These are phyloP conservation scores for Rhamnusium bicolor DNA, from an alignment of 2,888 invertebrate species.

Conservation along the genomic window DNA sequence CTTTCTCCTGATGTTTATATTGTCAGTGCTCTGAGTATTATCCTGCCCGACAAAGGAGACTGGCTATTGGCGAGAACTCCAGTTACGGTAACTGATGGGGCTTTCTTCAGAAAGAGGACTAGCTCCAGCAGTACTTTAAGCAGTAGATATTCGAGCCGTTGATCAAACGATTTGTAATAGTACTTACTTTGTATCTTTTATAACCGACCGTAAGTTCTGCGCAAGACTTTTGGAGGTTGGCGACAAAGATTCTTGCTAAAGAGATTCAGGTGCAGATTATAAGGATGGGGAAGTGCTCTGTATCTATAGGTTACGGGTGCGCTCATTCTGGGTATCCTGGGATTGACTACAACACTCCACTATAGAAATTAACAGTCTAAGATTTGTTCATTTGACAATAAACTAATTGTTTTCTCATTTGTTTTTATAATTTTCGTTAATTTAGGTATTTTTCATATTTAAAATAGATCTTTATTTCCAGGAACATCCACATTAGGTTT, in stretches of 20 bases:
- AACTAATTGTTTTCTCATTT: too few relatives aligned
- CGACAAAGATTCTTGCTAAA: not conserved
- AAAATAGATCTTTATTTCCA: too few relatives aligned
- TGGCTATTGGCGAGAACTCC: conserved; percentile 3
- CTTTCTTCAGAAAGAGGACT: conserved; percentile 25
- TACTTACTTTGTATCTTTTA: not conserved
- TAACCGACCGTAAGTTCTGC: conserved; percentile 72
- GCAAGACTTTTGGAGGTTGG: conserved; percentile 66
- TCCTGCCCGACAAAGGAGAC: not conserved
- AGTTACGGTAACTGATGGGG: conserved; percentile 43
- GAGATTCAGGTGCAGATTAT: conserved; percentile 45
- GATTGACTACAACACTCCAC: too few relatives aligned
- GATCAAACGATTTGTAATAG: conserved; percentile 1
- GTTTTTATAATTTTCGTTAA: too few relatives aligned
- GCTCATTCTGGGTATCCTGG: not conserved
- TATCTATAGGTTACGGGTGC: conserved; percentile 57
- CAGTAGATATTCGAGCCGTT: conserved; percentile 37
- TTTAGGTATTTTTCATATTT: too few relatives aligned
- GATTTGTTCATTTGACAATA: too few relatives aligned
- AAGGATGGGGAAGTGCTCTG: conserved; percentile 36
- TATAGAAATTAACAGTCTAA: too few relatives aligned
- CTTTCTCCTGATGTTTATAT: not conserved
- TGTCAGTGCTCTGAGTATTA: not conserved
- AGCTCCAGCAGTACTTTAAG: conserved; percentile 36
- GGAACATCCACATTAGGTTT: too few relatives aligned